A percentile compares a stretch with the other conserved stretches of the same genome.
Evolutionary conservation across 2,797 vertebrate genomes (phyloP).

Genomic region (Sebastes trivittatus): DNA sequence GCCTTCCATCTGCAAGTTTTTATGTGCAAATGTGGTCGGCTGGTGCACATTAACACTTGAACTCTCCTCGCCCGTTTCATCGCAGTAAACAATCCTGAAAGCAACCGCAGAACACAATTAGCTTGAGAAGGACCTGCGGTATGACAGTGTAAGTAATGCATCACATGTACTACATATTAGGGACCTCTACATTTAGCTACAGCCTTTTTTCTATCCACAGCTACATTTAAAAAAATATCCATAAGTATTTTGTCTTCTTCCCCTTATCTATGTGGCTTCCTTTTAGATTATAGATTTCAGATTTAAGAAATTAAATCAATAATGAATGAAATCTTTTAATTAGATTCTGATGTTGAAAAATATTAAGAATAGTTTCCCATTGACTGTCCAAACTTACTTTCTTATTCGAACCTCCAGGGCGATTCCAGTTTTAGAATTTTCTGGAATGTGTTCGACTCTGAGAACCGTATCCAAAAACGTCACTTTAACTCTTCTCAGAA

Average conservation of each 20-base stretch:
- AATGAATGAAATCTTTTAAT: not conserved
- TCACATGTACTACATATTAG: not conserved
- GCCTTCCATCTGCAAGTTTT: slow-evolving; percentile 92
- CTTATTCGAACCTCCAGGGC: slow-evolving; percentile 94
- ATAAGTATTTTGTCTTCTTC: not conserved
- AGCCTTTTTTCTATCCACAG: not conserved
- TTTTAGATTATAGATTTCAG: not conserved
- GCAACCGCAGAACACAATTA: slow-evolving; percentile 11
- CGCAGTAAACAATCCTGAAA: slow-evolving; percentile 92
- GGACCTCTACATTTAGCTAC: not conserved
- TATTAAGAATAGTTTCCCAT: not conserved
- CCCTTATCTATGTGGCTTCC: not conserved
- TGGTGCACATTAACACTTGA: slow-evolving; percentile 94
- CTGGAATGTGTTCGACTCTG: slow-evolving; percentile 93
- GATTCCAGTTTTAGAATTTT: slow-evolving; percentile 97
- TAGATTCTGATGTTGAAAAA: not conserved
- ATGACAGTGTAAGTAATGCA: not conserved
- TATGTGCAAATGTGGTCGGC: slow-evolving; percentile 95
- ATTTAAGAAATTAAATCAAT: not conserved
- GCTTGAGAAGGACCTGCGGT: not conserved
- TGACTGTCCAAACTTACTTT: slow-evolving; percentile 83
- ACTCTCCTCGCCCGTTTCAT: slow-evolving; percentile 92
- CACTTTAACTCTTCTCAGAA: slow-evolving; percentile 96
- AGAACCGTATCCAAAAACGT: slow-evolving; percentile 96
- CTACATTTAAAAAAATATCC: not conserved